Percentiles rank a stretch among this genome's conserved stretches.
phyloP scores from a whole-genome alignment of 2,113 vertebrate species.

The Daphoenositta chrysoptera region DNA sequence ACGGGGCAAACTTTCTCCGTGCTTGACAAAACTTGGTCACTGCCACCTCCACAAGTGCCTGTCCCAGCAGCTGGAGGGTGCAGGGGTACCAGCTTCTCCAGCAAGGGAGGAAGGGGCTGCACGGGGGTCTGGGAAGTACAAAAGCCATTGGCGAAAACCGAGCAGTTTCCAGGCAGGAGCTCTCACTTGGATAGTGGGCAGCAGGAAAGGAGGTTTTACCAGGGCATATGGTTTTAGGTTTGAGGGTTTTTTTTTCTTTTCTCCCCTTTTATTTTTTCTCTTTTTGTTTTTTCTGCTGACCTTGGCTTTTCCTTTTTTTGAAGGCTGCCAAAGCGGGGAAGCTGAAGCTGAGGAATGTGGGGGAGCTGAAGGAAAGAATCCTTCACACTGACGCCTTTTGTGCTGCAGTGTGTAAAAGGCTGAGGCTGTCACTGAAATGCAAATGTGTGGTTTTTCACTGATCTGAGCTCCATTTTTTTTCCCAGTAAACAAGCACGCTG shows the following conservation, averaged over 20 bases:
- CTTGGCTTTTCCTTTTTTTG: background rate
- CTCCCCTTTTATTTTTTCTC: too few relatives aligned
- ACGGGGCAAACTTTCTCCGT: fast-evolving
- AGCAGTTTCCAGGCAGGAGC: background rate
- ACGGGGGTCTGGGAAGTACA: background rate
- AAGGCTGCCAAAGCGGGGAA: background rate
- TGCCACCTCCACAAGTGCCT: background rate
- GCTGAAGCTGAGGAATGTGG: background rate
- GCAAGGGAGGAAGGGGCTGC: background rate
- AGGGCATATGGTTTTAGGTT: fast-evolving
- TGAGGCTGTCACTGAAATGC: background rate
- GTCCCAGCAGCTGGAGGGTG: background rate
- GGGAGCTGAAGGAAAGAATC: background rate
- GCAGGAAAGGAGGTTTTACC: background rate
- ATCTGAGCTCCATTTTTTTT: background rate
- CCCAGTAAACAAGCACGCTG: background rate
- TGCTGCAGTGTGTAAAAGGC: background rate
- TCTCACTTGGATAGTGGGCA: background rate
- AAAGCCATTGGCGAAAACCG: fast-evolving
- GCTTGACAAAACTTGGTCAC: background rate
- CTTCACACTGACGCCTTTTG: background rate
- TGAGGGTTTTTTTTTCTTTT: fast-evolving
- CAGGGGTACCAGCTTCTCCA: background rate
- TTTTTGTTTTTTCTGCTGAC: background rate
- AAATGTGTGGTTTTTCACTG: background rate